phyloP scores from a whole-genome alignment of 2,113 vertebrate species.

The Myiozetetes cayanensis region DNA sequence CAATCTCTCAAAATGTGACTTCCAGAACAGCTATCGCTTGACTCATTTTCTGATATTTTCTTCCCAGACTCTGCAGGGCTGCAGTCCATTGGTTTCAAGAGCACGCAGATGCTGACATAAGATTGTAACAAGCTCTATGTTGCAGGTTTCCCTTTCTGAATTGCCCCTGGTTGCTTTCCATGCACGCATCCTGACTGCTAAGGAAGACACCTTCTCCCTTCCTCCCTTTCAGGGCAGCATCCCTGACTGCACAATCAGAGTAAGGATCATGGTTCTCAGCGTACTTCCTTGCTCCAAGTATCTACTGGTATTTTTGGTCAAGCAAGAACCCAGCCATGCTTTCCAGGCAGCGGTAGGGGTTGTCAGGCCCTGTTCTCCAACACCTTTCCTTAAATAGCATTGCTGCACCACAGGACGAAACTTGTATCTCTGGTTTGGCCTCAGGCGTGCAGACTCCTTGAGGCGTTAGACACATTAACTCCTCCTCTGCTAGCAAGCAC shows the following conservation, averaged over 20 bases:
- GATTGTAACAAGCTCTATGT: accelerated
- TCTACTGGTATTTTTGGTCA: neutral
- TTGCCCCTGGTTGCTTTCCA: neutral
- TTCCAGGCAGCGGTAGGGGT: neutral
- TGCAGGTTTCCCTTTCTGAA: neutral
- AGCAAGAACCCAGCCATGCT: neutral
- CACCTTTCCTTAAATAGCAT: neutral
- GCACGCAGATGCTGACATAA: neutral
- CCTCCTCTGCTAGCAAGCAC: neutral
- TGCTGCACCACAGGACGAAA: neutral
- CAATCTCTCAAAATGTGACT: neutral
- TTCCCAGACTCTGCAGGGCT: neutral
- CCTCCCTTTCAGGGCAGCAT: neutral
- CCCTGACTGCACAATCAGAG: neutral
- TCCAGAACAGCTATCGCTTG: neutral
- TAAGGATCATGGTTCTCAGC: neutral
- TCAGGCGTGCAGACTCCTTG: neutral
- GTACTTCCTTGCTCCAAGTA: neutral
- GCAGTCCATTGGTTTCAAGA: neutral
- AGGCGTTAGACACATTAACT: neutral
- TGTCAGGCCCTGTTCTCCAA: neutral
- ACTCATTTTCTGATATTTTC: neutral
- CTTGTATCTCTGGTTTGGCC: neutral
- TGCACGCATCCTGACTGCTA: neutral
- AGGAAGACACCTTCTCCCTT: neutral